Base-by-base conservation (phyloP, 2,113 vertebrate genomes). In the Cranoglanis bouderius region DNA sequence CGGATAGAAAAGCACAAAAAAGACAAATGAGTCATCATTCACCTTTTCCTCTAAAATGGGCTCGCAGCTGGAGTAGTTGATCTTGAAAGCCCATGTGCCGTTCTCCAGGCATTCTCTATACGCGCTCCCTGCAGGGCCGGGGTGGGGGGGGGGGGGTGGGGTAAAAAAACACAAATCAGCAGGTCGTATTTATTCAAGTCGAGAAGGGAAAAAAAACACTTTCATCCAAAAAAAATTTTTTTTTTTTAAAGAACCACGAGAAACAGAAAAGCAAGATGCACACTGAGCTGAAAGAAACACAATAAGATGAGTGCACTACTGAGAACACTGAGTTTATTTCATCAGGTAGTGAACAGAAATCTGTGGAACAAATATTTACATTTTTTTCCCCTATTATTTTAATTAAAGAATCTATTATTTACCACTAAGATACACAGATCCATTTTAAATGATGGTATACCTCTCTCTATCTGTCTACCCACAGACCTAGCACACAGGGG, bases 41-140 rank as follows among this genome's bases (percentile, higher is more conserved):
- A 99, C 98, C 97, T 99, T 98, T 87, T 98, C 97, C 9, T 97
- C 97, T 92, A 99, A 92, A 94, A 99, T 99, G 83, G 98, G 98
- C 85, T 98, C 97, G 0, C 98, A 99, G 90, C 96, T 97, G 12
- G 98, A 99, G 94, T 99, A 99, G 95, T 99, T 98, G 93, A 97
- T 97, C 94, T 96, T 97, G 67, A 96, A 93, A 49, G 98, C 97
- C 98, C 98, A 99, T 0, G 97, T 99, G 18, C 98, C 98, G 21
- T 99, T 99, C 88, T 97, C 98, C 93, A 97, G 94, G 93, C 98
- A 99, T 92, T 98, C 97, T 91, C 98, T 96, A 94, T 98, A 98
- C 72, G 96, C 97, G 63, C 95, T 99, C 92, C 97, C 98, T 99
- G 93, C 49, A 88, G 87, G 38, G 32, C 21, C 59, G 8, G 18